Evolutionary conservation across 2,113 vertebrate species (phyloP), one percentile per base, ranked within the genome.

Genomic region (Tetraodon nigroviridis): DNA sequence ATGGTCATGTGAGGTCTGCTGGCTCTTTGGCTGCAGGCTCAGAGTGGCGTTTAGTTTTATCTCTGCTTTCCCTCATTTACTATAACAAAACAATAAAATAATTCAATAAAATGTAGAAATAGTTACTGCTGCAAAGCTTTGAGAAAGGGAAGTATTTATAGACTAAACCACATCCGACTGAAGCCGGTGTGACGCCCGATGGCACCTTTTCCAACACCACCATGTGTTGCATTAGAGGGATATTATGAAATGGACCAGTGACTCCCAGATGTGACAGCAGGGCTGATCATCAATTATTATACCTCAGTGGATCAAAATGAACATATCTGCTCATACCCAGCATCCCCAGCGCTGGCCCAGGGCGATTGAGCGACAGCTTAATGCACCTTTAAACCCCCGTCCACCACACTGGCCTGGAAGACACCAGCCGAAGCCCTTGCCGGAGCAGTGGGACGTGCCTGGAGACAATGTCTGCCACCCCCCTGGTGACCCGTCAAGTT

Each of bases 251-350:
- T 17, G 78, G 85, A 74, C 82, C 85, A 89, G 81, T 86, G 77
- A 74, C 32, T 89, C 84, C 74, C 85, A 89, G 83, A 87, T 80
- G 83, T 64, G 82, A 90, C 90, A 90, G 87, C 85, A 85, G 82
- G 87, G 64, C 82, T 90, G 87, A 90, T 92, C 87, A 91, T 91
- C 89, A 90, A 90, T 91, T 91, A 91, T 91, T 88, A 90, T 90
- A 90, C 88, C 86, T 90, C 88, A 90, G 83, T 90, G 84, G 73
- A 78, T 90, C 83, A 87, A 87, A 90, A 87, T 88, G 83, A 89
- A 83, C 84, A 86, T 81, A 78, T 84, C 80, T 71, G 71, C 80
- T 83, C 81, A 56, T 78, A 68, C 71, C 79, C 78, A 78, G 62
- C 73, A 76, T 68, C 61, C 65, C 66, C 46, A 42, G 67, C 12